A percentile compares a stretch with the other conserved stretches of the same genome.
These are phyloP conservation scores for Zoanthus sociatus DNA, from an alignment of 92 coral and sea anemone species.

Conservation along the genomic window DNA sequence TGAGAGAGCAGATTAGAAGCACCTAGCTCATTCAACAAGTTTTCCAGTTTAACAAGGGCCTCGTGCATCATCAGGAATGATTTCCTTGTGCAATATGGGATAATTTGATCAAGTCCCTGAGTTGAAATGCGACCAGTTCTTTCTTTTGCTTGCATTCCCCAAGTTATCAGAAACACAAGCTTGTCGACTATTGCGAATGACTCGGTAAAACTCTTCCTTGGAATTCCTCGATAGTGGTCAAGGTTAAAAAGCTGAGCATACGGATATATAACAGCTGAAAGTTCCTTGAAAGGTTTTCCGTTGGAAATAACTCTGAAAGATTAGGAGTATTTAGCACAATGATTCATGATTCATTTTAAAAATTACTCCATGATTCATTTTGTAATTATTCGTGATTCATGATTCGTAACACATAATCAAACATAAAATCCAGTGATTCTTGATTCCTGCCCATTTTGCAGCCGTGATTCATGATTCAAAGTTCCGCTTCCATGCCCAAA, in stretches of 20 bases:
- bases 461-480: no score
- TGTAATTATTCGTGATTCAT: no score
- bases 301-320: constrained; percentile 49
- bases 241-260: constrained; percentile 61
- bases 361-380: no score
- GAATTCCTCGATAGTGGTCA: constrained; percentile 52
- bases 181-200: constrained; percentile 52
- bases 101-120: constrained; percentile 34
- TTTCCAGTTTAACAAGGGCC: constrained; percentile 3
- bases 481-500: no score
- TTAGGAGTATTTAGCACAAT: no score
- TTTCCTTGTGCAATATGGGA: constrained; percentile 12
- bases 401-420: no score
- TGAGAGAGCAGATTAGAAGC: constrained; percentile 54
- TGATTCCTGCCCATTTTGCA: no score
- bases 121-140: constrained; percentile 38
- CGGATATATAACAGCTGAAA: constrained; percentile 51
- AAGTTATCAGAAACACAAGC: constrained; percentile 59
- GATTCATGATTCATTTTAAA: no score
- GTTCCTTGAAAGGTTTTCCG: constrained; percentile 35
- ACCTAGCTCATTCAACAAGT: constrained; percentile 50
- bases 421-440: no score
- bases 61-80: constrained; percentile 21
- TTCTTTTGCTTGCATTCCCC: constrained; percentile 24
- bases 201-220: constrained; percentile 36